Evolutionary conservation across 2,888 invertebrate species (phyloP), one percentile per base, ranked within the genome.

Genomic region (Callimorpha dominula): DNA sequence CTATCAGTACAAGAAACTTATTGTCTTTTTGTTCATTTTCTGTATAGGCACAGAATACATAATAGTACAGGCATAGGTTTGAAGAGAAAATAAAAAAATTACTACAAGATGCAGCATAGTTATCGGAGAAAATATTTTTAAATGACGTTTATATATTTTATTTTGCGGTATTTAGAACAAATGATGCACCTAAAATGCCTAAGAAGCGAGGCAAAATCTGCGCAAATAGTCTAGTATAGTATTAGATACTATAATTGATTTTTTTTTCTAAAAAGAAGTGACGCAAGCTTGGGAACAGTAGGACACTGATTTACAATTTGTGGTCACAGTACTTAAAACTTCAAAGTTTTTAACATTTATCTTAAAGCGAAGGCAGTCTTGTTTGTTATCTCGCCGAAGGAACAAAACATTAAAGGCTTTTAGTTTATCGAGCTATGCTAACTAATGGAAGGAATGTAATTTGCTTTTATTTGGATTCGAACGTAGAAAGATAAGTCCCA

Each of bases 301-400:
- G 49, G 69, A 68, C 63, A 71, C 11, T 71, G 71, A 71, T 74
- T 71, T 75, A 71, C 63, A 63, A 65, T 52, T 65, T 73, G 75
- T 85, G 87, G 89, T 81, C 81, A 87, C 86, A 72, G 72, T 80
- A 86, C 77, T 65, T 71, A 71, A 77, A 80, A 84, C 84, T 79
- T 84, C 80, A 71, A 81, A 84, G 83, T 89, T 89, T 81, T 91
- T 87, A 90, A 85, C 84, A 82, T 88, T 90, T 90, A 91, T 92
- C 90, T 91, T 82, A 89, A 90, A 88, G 87, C 85, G 81, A 80
- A 81, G 80, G 77, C 85, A 86, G 85, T 85, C 88, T 88, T 88
- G 85, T 88, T 89, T 89, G 90, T 92, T 87, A 88, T 88, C 88
- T 83, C 78, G 83, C 85, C 81, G 80, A 80, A 84, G 81, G 86